These are phyloP conservation scores for Trypoxylon attenuatum DNA, from an alignment of 2,888 invertebrate genomes.

Conservation along the genomic window DNA sequence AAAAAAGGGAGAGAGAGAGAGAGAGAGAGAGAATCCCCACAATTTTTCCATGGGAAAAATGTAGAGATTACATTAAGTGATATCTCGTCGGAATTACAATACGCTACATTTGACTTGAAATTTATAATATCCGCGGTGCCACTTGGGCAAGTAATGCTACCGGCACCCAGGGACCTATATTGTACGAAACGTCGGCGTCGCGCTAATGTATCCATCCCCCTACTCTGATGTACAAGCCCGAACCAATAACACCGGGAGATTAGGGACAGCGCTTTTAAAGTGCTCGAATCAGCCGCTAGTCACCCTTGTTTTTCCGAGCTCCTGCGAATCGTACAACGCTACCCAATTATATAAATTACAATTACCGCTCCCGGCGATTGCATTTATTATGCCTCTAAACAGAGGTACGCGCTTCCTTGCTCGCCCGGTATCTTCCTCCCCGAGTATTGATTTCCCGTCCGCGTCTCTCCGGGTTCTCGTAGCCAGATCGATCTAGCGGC, in stretches of 20 bases:
- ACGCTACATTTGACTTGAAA: constrained; percentile 73
- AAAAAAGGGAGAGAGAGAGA: no score
- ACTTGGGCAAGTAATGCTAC: constrained; percentile 56
- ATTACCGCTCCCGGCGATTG: constrained; percentile 6
- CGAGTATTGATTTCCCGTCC: neutral
- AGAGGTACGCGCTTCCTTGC: neutral
- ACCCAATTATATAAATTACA: constrained; percentile 43
- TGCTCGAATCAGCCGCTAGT: constrained; percentile 35
- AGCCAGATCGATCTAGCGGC: no score
- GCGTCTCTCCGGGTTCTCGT: neutral
- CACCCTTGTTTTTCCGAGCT: constrained; percentile 28
- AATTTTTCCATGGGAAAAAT: constrained; percentile 51
- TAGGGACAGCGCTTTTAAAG: constrained; percentile 56
- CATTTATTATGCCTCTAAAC: constrained; percentile 8
- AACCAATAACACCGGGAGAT: constrained; percentile 60
- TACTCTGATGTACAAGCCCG: constrained; percentile 49
- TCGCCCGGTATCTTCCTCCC: constrained; percentile 1
- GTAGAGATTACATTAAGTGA: constrained; percentile 70
- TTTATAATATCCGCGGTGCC: constrained; percentile 69
- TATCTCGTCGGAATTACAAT: constrained; percentile 69
- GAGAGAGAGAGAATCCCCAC: constrained; percentile 29
- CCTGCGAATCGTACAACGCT: constrained; percentile 16
- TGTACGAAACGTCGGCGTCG: constrained; percentile 60
- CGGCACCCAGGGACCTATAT: constrained; percentile 70
- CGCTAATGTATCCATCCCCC: constrained; percentile 65